Conservation (phyloP, 2,797 vertebrate genomes). For the Erithacus rubecula region DNA sequence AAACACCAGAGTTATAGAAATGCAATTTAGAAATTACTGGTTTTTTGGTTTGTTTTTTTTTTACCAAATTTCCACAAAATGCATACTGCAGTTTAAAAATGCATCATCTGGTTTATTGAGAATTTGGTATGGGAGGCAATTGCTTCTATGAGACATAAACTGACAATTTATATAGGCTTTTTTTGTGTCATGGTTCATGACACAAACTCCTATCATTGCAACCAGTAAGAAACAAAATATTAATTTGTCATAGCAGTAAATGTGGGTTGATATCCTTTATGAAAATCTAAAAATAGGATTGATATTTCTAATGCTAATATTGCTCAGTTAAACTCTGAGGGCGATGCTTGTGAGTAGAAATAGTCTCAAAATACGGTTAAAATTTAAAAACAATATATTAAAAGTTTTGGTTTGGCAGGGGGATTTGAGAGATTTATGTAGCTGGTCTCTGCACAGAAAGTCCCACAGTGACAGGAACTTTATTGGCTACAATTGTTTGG, state of each 20-base stretch:
- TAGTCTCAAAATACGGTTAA: neutral
- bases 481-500: neutral
- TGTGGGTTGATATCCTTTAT: neutral
- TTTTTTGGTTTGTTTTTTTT: no score
- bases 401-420: neutral
- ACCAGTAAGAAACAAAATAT: neutral
- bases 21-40: conserved; percentile 9
- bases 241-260: neutral
- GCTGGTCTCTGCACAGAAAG: neutral
- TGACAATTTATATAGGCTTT: neutral
- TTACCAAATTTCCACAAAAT: neutral
- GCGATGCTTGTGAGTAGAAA: neutral
- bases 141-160: neutral
- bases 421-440: neutral
- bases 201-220: neutral
- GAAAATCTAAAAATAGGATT: neutral
- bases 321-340: neutral
- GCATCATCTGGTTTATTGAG: neutral
- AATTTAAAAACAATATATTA: neutral
- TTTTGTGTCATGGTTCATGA: neutral
- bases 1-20: conserved; percentile 26
- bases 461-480: neutral
- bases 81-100: neutral
- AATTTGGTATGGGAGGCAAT: neutral
- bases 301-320: neutral